Conservation (phyloP, 2,113 vertebrate species). For the Pampusana beccarii region DNA sequence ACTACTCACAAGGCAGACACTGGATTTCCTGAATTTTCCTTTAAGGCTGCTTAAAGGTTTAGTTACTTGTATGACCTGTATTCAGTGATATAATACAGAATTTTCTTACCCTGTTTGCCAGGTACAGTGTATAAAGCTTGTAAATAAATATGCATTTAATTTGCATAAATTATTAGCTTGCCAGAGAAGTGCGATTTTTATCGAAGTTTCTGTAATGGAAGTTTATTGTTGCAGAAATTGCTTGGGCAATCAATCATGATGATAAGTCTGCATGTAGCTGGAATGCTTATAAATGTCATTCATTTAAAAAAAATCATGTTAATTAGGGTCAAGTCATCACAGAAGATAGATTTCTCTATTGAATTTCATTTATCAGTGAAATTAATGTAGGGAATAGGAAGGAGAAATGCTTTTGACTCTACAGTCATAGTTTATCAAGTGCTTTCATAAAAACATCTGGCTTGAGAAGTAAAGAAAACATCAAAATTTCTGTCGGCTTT, state of each 20-base stretch:
- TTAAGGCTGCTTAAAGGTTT: neutral
- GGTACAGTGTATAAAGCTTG: neutral
- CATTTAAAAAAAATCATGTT: neutral
- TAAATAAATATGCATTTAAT: slow-evolving; percentile 22
- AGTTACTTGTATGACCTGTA: neutral
- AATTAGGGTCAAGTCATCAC: neutral
- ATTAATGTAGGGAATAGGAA: neutral
- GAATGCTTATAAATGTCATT: neutral
- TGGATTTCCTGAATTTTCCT: neutral
- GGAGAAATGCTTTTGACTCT: neutral
- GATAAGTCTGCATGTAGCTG: neutral
- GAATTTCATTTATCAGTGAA: neutral
- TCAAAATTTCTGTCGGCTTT: neutral
- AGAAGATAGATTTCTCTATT: neutral
- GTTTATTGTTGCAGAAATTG: neutral
- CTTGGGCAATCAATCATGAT: neutral
- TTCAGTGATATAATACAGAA: neutral
- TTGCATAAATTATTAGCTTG: slow-evolving; percentile 22
- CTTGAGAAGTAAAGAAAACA: neutral
- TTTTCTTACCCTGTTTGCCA: neutral
- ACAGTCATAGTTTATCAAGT: neutral
- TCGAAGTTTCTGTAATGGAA: neutral
- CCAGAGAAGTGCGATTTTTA: slow-evolving; percentile 23
- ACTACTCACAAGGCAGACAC: neutral
- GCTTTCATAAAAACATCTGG: neutral